phyloP scores from a whole-genome alignment of 1,140 invertebrate genomes.

The Carposina sasakii region DNA sequence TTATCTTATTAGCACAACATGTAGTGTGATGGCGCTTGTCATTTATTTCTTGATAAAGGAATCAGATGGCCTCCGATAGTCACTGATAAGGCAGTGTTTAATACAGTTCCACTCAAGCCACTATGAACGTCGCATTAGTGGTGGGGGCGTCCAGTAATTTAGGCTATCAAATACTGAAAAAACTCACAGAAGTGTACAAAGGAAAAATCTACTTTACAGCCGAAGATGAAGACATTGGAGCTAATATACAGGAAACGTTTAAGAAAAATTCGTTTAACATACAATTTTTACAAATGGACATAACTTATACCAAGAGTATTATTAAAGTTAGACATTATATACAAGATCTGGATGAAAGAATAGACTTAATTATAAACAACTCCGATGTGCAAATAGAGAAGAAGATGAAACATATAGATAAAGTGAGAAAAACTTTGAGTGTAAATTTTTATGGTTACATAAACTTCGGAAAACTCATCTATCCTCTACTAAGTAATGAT shows the following conservation, averaged over 20 bases:
- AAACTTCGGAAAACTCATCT: constrained; percentile 61
- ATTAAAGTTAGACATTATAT: constrained; percentile 58
- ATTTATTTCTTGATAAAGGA: not conserved
- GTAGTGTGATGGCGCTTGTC: not conserved
- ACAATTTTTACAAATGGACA: constrained; percentile 49
- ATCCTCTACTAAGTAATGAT: constrained; percentile 51
- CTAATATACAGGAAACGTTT: constrained; percentile 44
- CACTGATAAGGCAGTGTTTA: constrained; percentile 35
- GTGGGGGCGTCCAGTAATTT: constrained; percentile 57
- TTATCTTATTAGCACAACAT: constrained; percentile 6
- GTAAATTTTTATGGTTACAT: constrained; percentile 63
- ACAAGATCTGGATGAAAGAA: constrained; percentile 57
- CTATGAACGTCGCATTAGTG: constrained; percentile 59
- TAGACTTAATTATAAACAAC: constrained; percentile 58
- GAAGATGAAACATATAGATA: constrained; percentile 45
- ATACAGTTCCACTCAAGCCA: constrained; percentile 35
- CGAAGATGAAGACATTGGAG: constrained; percentile 52
- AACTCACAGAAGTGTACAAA: constrained; percentile 44
- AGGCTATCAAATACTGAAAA: constrained; percentile 58
- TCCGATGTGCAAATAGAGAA: constrained; percentile 54
- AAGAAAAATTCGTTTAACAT: constrained; percentile 33
- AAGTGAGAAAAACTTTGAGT: constrained; percentile 51
- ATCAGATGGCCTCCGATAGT: constrained; percentile 44
- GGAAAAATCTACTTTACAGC: constrained; percentile 63
- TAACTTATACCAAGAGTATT: constrained; percentile 60